phyloP scores from a whole-genome alignment of 2,113 vertebrate species.

The Pantherophis guttatus region DNA sequence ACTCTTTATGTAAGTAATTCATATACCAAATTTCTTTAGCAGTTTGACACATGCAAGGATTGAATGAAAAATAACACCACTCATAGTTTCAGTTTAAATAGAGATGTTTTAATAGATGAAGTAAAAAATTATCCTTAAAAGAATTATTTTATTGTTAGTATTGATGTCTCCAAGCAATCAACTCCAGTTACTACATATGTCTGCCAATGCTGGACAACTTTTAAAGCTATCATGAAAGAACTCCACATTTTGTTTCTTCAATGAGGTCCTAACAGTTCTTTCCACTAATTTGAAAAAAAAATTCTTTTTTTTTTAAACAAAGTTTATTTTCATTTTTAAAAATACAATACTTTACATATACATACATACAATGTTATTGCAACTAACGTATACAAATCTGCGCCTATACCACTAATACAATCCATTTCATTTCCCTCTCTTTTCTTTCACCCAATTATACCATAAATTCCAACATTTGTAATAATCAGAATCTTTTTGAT shows the following conservation, averaged over 20 bases:
- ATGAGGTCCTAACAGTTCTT: not conserved
- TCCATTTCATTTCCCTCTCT: too few relatives aligned
- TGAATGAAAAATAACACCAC: not conserved
- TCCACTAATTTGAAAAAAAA: not conserved
- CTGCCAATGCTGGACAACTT: not conserved
- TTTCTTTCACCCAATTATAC: too few relatives aligned
- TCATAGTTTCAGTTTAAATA: not conserved
- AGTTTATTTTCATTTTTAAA: too few relatives aligned
- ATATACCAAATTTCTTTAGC: not conserved
- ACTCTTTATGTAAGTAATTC: constrained; percentile 76
- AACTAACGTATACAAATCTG: too few relatives aligned
- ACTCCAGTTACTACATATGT: not conserved
- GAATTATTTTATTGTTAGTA: not conserved
- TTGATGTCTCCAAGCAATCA: not conserved
- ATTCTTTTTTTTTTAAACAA: not conserved
- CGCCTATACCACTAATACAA: too few relatives aligned
- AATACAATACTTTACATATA: too few relatives aligned
- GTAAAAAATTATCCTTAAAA: not conserved
- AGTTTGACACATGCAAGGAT: constrained; percentile 23
- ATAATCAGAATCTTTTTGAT: too few relatives aligned
- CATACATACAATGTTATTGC: too few relatives aligned
- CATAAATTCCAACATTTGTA: too few relatives aligned
- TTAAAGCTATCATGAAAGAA: not conserved
- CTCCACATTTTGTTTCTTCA: not conserved
- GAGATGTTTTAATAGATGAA: constrained; percentile 12